Conservation (phyloP, 1,140 invertebrate species). For the Cataglyphis hispanica region DNA sequence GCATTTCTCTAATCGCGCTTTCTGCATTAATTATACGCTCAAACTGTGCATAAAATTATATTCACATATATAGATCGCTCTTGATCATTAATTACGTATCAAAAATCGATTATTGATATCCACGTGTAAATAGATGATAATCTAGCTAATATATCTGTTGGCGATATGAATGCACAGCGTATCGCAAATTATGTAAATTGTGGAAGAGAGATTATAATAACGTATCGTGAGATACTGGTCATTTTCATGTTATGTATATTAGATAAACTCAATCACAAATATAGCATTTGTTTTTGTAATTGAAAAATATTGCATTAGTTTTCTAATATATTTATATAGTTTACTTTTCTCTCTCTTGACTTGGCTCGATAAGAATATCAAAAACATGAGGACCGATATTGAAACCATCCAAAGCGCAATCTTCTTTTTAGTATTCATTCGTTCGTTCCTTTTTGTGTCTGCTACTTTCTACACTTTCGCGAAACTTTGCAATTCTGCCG, state of each 20-base stretch:
- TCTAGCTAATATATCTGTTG: neutral
- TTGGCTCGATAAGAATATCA: conserved; percentile 24
- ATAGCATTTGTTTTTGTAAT: neutral
- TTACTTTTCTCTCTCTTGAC: neutral
- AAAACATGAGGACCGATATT: conserved; percentile 24
- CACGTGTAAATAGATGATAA: conserved; percentile 8
- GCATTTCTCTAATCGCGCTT: conserved; percentile 43
- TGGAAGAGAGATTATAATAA: neutral
- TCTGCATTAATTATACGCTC: conserved; percentile 47
- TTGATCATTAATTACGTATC: conserved; percentile 48
- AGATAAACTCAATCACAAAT: neutral
- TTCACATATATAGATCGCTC: conserved; percentile 2
- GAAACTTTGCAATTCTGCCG: conserved; percentile 35
- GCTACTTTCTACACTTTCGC: conserved; percentile 17
- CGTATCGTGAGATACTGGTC: neutral
- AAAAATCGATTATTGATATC: conserved; percentile 48
- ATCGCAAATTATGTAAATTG: neutral
- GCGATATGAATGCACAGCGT: neutral
- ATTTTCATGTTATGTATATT: neutral
- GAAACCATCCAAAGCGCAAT: conserved; percentile 5
- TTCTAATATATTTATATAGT: neutral
- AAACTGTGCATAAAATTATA: conserved; percentile 52
- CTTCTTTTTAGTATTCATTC: conserved; percentile 18
- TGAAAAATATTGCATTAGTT: neutral
- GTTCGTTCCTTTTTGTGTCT: conserved; percentile 5